These are phyloP conservation scores for Drosophila ustulata DNA, from an alignment of 2,888 invertebrate genomes.

Conservation along the genomic window DNA sequence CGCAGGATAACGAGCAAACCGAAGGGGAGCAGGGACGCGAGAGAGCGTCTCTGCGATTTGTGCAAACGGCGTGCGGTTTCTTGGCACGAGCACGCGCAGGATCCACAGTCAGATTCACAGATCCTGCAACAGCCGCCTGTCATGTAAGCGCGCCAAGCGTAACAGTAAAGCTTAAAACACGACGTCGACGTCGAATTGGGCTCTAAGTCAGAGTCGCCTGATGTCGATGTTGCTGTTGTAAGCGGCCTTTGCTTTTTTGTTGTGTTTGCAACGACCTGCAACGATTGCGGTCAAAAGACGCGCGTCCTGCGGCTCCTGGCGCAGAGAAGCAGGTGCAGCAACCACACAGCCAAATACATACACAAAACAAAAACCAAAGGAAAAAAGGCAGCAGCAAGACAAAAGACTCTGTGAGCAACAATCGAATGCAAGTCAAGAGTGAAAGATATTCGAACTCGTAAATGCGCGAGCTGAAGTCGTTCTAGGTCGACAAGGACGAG, in stretches of 20 bases:
- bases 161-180: slow-evolving; percentile 65
- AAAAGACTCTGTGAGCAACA: not conserved
- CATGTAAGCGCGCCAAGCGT: slow-evolving; percentile 70
- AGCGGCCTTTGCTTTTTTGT: slow-evolving; percentile 54
- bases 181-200: slow-evolving; percentile 16
- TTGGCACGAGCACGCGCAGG: slow-evolving; percentile 51
- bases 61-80: slow-evolving; percentile 56
- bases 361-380: slow-evolving; percentile 3
- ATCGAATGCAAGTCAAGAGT: slow-evolving; percentile 35
- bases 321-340: slow-evolving; percentile 57
- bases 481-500: slow-evolving; percentile 26
- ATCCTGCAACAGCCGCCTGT: slow-evolving; percentile 29
- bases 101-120: slow-evolving; percentile 7
- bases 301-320: slow-evolving; percentile 67
- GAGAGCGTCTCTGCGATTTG: slow-evolving; percentile 46
- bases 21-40: not conserved
- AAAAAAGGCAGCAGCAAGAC: slow-evolving; percentile 1
- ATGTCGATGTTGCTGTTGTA: slow-evolving; percentile 37
- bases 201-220: slow-evolving; percentile 30
- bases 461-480: slow-evolving; percentile 32
- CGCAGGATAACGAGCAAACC: slow-evolving; percentile 60
- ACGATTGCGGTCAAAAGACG: slow-evolving; percentile 79
- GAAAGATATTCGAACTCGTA: slow-evolving; percentile 25
- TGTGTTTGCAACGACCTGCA: slow-evolving; percentile 37
- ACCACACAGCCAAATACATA: slow-evolving; percentile 26